Percentiles rank a stretch among this genome's conserved stretches.
Evolutionary conservation across 2,113 vertebrate species (phyloP).

Genomic region (Etia nguti): DNA sequence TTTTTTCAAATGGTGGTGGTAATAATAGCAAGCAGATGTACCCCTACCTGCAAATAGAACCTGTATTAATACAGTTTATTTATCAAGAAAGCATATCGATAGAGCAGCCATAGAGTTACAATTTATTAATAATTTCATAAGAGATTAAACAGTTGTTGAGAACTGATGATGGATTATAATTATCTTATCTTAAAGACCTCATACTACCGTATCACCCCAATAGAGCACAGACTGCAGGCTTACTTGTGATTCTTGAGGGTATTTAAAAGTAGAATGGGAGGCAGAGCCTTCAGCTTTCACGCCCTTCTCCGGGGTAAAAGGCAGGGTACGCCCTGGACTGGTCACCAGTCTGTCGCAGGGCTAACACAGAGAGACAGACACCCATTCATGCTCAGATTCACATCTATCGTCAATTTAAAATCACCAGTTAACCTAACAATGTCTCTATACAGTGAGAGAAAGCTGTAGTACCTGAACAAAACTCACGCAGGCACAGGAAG

Average conservation of each 20-base stretch:
- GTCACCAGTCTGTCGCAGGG: background rate
- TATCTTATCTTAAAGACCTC: background rate
- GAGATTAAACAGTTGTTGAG: background rate
- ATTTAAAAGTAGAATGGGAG: background rate
- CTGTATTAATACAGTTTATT: background rate
- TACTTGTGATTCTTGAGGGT: background rate
- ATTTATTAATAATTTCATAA: background rate
- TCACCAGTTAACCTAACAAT: background rate
- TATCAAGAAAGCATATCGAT: background rate
- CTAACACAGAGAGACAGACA: background rate
- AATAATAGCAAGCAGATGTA: background rate
- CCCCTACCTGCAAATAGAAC: background rate
- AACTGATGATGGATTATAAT: background rate
- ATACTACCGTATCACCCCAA: background rate
- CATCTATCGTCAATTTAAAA: background rate
- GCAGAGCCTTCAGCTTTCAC: background rate
- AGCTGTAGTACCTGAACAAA: background rate
- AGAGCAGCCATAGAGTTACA: background rate
- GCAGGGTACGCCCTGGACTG: background rate
- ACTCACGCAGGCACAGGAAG: background rate
- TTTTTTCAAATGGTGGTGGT: background rate
- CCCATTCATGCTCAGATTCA: background rate
- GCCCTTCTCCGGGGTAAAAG: background rate
- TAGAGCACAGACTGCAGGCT: background rate
- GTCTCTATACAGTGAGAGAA: background rate